Evolutionary conservation across 2,113 vertebrate genomes (phyloP).

Genomic region (Pterocles gutturalis): DNA sequence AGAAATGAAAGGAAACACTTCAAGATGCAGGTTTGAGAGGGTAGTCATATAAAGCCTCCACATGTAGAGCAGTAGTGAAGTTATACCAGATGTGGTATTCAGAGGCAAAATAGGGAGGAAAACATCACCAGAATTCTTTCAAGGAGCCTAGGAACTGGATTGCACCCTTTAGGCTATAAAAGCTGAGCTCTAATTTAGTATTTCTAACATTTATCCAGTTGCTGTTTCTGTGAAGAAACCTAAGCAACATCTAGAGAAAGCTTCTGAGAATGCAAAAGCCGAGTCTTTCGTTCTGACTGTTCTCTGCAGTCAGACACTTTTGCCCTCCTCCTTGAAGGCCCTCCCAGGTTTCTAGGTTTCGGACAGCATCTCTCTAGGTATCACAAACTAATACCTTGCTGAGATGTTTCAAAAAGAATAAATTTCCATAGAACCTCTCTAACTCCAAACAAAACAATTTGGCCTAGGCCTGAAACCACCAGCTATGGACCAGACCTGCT

Average conservation of each 20-base stretch:
- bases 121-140: not conserved
- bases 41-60: not conserved
- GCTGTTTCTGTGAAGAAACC: not conserved
- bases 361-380: not conserved
- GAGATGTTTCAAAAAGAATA: not conserved
- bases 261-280: not conserved
- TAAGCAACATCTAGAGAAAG: not conserved
- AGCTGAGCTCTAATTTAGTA: not conserved
- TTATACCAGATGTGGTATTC: not conserved
- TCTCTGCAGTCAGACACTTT: not conserved
- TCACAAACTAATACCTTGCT: not conserved
- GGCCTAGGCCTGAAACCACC: not conserved
- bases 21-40: not conserved
- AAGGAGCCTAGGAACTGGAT: not conserved
- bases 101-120: not conserved
- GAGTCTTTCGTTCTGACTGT: not conserved
- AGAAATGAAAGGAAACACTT: not conserved
- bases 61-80: not conserved
- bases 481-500: not conserved
- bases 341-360: not conserved
- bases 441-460: not conserved
- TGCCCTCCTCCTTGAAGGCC: not conserved
- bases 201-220: not conserved
- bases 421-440: not conserved
- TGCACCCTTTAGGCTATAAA: not conserved